phyloP scores from a whole-genome alignment of 1,140 invertebrate species.

The Portunus trituberculatus region DNA sequence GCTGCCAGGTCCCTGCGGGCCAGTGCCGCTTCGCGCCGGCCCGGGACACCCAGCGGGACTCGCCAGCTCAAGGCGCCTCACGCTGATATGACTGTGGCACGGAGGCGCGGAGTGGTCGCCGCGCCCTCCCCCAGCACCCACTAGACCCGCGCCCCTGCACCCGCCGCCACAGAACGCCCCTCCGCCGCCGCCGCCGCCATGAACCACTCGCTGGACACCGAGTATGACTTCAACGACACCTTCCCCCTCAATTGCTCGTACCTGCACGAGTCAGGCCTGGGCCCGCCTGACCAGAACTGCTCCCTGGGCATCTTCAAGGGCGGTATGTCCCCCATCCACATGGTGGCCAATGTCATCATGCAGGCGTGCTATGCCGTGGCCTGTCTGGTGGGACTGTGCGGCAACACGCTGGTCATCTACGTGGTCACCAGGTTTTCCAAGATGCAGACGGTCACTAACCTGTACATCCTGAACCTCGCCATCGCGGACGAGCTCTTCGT shows the following conservation, averaged over 20 bases:
- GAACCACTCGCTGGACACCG: neutral
- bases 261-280: neutral
- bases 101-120: no score
- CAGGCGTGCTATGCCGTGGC: constrained; percentile 83
- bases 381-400: constrained; percentile 92
- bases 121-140: no score
- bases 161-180: neutral
- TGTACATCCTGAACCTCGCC: constrained; percentile 97
- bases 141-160: neutral
- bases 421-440: constrained; percentile 95
- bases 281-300: constrained; percentile 54
- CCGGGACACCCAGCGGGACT: no score
- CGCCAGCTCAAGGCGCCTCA: no score
- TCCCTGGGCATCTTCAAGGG: constrained; percentile 52
- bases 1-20: no score
- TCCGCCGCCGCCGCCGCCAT: constrained; percentile 28
- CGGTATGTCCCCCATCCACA: constrained; percentile 23
- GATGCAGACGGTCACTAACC: constrained; percentile 98
- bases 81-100: no score
- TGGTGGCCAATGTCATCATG: constrained; percentile 62
- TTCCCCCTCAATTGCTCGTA: constrained; percentile 59
- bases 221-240: constrained; percentile 4
- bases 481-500: constrained; percentile 98
- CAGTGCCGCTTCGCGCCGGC: no score
- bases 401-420: constrained; percentile 97